Evolutionary conservation across 2,888 invertebrate genomes (phyloP), one percentile per base, ranked within the genome.

Genomic region (Brachyptera risi): DNA sequence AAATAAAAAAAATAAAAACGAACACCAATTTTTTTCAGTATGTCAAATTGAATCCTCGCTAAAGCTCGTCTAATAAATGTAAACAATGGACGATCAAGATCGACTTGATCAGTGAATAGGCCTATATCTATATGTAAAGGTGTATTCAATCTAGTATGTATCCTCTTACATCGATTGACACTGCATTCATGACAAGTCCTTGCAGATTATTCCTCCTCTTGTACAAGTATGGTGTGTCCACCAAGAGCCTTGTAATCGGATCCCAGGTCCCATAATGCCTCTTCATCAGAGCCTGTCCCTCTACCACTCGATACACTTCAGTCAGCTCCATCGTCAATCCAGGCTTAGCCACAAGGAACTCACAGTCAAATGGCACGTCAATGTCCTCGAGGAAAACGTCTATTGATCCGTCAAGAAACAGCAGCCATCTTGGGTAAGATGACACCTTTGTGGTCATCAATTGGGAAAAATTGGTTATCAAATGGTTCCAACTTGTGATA

Each of bases 341-440:
- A 19, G 15, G 7, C 2, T 42, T 42, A 17, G 26, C 56, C 9
- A 56, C 7, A 3, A 56, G 9, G 15, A 56, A 57, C 50, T 57
- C 38, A 38, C 61, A 61, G 57, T 61, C 26, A 38, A 61, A 61
- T 23, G 61, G 61, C 19, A 61, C 40, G 58, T 61, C 37, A 5
- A 61, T 15, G 49, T 49, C 42, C 2, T 21, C 11, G 17, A 58
- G 40, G 50, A 50, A 61, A 7, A 49, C 40, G 23, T 58, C 50
- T 7, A 58, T 11, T n/a, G 49, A 31, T 3, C 23, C 11, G n/a
- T 50, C 58, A 13, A 58, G 38, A 40, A 61, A 58, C n/a, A n/a
- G n/a, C n/a, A n/a, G n/a, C n/a, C n/a, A n/a, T n/a, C n/a, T n/a
- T n/a, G n/a, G n/a, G n/a, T n/a, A n/a, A n/a, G n/a, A n/a, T n/a